Base-by-base conservation (phyloP, 2,797 vertebrate genomes). In the Luscinia megarhynchos region DNA sequence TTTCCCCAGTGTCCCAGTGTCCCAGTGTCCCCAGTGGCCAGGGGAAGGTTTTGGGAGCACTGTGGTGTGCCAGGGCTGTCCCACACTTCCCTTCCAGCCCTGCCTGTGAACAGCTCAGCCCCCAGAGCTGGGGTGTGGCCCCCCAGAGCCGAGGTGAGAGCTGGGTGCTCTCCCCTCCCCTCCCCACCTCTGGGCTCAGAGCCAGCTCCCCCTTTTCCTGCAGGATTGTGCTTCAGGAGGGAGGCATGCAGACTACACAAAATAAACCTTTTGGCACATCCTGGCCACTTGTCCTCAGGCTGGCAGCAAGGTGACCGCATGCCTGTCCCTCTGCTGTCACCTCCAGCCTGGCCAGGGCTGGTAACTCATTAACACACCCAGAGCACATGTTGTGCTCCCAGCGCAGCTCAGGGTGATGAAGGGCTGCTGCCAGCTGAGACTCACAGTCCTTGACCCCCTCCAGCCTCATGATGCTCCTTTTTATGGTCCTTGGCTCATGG, bases 261-360 rank as follows among this genome's bases (percentile, higher is more conserved):
- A 18, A 51, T 12, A 29, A 87, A 76, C 1, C 24, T n/a, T 24
- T 20, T 0, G 1, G 57, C 48, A 13, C 2, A 0, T 62, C 66
- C 34, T 0, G 0, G 53, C 67, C 1, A 0, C 9, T 1, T 2
- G 4, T 73, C 92, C 87, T 75, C n/a, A 6, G 57, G 50, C 76
- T 66, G 90, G 73, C 9, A 4, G 51, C 53, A 18, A 88, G 48
- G 53, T 27, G 69, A 74, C 84, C 40, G 72, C 9, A 1, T 0
- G 4, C 30, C 38, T 57, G 54, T 55, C 41, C 61, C 48, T 32
- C 18, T 10, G 29, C 19, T 57, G 80, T 86, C 87, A 78, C 87
- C 77, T 87, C 54, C 89, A 91, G 84, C 77, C 46, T 27, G 76
- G 32, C 63, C 15, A 1, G 57, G 59, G 84, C 20, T 62, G 79